Evolutionary conservation across 1,140 invertebrate genomes (phyloP).

Genomic region (Cydia pomonella): DNA sequence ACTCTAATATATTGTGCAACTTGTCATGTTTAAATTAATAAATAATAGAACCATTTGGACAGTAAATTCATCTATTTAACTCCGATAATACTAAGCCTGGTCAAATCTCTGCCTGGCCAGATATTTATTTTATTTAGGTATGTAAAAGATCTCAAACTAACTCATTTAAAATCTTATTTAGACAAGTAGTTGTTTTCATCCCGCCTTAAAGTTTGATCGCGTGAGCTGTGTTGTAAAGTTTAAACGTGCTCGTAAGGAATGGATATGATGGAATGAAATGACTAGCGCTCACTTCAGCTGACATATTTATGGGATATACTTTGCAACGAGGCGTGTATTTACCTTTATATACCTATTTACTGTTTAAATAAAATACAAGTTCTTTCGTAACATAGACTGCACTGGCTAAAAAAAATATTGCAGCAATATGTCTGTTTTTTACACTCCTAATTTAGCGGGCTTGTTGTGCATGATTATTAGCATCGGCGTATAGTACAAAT

Average conservation of each 20-base stretch:
- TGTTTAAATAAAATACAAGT: background rate
- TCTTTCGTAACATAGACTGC: no score
- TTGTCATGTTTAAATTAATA: no score
- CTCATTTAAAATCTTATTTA: background rate
- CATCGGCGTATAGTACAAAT: no score
- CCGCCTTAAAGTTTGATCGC: conserved; percentile 1
- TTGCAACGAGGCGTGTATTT: background rate
- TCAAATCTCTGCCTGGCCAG: background rate
- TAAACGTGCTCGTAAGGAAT: background rate
- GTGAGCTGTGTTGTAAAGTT: conserved; percentile 3
- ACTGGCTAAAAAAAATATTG: no score
- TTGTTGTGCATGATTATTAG: no score
- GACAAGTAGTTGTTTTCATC: background rate
- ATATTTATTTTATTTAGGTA: background rate
- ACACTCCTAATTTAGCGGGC: no score
- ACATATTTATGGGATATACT: background rate
- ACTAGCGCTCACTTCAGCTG: background rate
- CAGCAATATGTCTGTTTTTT: no score
- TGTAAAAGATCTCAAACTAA: background rate
- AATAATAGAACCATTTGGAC: no score
- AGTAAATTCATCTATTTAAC: no score
- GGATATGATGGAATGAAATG: background rate
- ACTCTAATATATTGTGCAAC: no score
- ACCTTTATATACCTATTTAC: background rate
- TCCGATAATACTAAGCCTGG: background rate